Base-by-base conservation (phyloP, 1,140 invertebrate species). In the Zaprionus nigranus region DNA sequence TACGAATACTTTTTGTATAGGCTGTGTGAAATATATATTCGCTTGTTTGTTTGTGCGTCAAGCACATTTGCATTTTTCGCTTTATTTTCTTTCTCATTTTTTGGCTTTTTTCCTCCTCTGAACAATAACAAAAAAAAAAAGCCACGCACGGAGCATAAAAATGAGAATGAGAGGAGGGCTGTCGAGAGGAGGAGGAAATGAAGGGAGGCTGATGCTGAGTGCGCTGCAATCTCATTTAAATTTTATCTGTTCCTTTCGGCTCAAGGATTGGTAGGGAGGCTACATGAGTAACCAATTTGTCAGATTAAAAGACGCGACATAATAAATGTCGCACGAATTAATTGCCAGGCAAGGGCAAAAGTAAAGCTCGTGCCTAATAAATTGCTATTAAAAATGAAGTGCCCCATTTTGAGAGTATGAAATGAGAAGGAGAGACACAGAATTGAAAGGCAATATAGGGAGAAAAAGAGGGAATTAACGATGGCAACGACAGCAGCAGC, bases 311-410 rank as follows among this genome's bases (percentile, higher is more conserved):
- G 59, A 69, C 49, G 60, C 67, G 62, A 66, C 75, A 83, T 67
- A 83, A 84, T 84, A 77, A 77, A 77, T 84, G 70, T 59, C 24
- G 22, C 43, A 46, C 28, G 63, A 77, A 83, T 82, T 79, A 87
- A 86, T 86, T 77, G 64, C 68, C 53, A 54, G 49, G 59, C 66
- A 75, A 75, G 53, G 72, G 72, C 59, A 68, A 51, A 70, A 60
- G 58, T 63, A 62, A 78, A 67, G 68, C 24, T 20, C 30, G 5
- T 58, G 36, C 66, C 67, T 76, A 79, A 79, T 79, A 76, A 79
- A 79, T 79, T 79, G 61, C 66, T 53, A 76, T 79, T 71, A 75
- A 78, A 78, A 78, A 60, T 78, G 46, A 78, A 78, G 66, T 70
- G 65, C 26, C 57, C 56, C 71, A 68, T 57, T 68, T 68, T 12